Conservation (phyloP, 2,113 vertebrate genomes). For the Phoenicopterus ruber region DNA sequence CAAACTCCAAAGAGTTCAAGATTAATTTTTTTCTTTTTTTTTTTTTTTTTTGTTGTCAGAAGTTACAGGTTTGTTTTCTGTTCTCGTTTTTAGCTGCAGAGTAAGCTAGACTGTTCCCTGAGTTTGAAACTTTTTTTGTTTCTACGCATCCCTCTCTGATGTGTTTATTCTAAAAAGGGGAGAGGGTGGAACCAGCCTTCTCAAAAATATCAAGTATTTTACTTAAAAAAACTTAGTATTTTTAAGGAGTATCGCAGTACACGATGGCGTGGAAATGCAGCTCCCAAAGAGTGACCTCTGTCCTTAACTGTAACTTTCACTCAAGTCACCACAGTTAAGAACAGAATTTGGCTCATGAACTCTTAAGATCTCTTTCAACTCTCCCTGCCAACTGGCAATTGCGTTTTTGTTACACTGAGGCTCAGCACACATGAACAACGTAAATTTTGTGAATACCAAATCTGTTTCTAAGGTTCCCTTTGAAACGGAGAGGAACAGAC, state of each 20-base stretch:
- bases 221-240: neutral
- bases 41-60: neutral
- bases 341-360: neutral
- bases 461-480: neutral
- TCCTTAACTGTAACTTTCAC: neutral
- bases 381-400: neutral
- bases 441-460: neutral
- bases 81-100: neutral
- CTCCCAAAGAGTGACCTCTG: neutral
- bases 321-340: neutral
- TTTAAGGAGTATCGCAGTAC: neutral
- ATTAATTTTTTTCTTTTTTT: neutral
- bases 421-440: neutral
- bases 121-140: neutral
- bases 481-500: neutral
- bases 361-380: neutral
- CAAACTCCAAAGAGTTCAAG: neutral
- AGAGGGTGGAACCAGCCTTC: neutral
- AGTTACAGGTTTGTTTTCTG: neutral
- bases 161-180: neutral
- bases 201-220: neutral
- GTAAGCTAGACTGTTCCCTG: neutral
- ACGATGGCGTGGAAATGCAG: neutral
- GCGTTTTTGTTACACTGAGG: neutral
- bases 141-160: neutral